Evolutionary conservation across 2,888 invertebrate species (phyloP).

Genomic region (Flexamia atlantica): DNA sequence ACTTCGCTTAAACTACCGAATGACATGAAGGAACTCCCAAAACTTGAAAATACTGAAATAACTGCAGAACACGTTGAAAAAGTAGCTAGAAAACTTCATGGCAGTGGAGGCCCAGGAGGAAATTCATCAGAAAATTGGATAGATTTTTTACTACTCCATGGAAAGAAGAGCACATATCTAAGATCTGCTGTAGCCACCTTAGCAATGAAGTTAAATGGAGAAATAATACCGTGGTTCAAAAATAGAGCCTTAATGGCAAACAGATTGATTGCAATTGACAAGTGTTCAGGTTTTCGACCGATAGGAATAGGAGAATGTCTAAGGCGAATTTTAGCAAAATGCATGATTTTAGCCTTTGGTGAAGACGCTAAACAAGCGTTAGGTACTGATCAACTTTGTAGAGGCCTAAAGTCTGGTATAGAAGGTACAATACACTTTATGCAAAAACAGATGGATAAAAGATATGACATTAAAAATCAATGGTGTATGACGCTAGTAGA

Average conservation of each 20-base stretch:
- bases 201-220: slow-evolving; percentile 15
- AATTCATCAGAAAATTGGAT: slow-evolving; percentile 10
- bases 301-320: slow-evolving; percentile 31
- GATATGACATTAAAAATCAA: not conserved
- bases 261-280: slow-evolving; percentile 39
- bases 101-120: slow-evolving; percentile 20
- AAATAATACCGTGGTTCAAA: slow-evolving; percentile 1
- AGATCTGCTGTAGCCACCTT: slow-evolving; percentile 1
- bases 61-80: slow-evolving; percentile 39
- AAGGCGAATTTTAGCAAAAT: slow-evolving; percentile 2
- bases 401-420: not conserved
- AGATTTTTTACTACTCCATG: not conserved
- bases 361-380: not conserved
- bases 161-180: not conserved
- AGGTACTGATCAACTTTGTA: slow-evolving; percentile 20
- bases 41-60: slow-evolving; percentile 7
- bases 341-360: not conserved
- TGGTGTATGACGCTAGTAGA: slow-evolving; percentile 22
- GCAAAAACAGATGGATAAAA: not conserved
- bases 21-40: not conserved
- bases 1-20: not conserved
- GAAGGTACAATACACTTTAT: slow-evolving; percentile 32
- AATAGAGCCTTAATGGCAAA: slow-evolving; percentile 19
- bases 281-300: slow-evolving; percentile 15
- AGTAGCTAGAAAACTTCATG: slow-evolving; percentile 30